These are phyloP conservation scores for Andrena chrysosceles DNA, from an alignment of 2,888 invertebrate genomes.

Conservation along the genomic window DNA sequence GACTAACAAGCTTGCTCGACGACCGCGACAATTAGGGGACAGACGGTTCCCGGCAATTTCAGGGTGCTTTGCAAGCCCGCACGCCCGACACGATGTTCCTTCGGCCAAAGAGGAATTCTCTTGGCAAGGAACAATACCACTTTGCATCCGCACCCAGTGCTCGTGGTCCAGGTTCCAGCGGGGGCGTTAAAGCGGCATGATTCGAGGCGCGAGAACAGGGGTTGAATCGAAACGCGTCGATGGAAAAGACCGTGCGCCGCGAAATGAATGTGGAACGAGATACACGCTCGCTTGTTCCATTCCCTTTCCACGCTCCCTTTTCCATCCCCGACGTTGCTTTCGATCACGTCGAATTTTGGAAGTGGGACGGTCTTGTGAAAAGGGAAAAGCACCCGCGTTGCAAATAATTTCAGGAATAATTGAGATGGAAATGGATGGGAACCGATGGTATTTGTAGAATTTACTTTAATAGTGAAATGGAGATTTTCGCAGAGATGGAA, in stretches of 20 bases:
- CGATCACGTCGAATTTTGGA: slow-evolving; percentile 22
- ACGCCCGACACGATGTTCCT: neutral
- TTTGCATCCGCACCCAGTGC: slow-evolving; percentile 15
- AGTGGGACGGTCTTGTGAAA: neutral
- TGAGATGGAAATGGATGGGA: no score
- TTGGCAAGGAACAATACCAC: slow-evolving; percentile 43
- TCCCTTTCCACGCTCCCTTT: neutral
- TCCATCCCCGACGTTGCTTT: slow-evolving; percentile 5
- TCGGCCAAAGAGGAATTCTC: slow-evolving; percentile 26
- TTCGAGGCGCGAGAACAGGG: slow-evolving; percentile 23
- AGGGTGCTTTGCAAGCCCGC: neutral
- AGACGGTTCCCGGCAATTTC: slow-evolving; percentile 9
- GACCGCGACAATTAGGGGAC: slow-evolving; percentile 12
- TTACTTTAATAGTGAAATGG: no score
- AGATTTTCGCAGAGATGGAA: no score
- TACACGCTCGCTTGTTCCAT: neutral
- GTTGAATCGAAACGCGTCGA: slow-evolving; percentile 47
- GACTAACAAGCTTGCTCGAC: neutral
- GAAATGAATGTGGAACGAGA: slow-evolving; percentile 30
- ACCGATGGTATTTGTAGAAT: no score
- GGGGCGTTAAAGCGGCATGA: slow-evolving; percentile 10
- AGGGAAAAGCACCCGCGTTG: no score
- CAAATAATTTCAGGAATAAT: neutral
- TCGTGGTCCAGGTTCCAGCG: slow-evolving; percentile 2
- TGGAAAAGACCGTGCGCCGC: slow-evolving; percentile 17